Base-by-base conservation (phyloP, 1,140 invertebrate genomes). In the Megalopta genalis region DNA sequence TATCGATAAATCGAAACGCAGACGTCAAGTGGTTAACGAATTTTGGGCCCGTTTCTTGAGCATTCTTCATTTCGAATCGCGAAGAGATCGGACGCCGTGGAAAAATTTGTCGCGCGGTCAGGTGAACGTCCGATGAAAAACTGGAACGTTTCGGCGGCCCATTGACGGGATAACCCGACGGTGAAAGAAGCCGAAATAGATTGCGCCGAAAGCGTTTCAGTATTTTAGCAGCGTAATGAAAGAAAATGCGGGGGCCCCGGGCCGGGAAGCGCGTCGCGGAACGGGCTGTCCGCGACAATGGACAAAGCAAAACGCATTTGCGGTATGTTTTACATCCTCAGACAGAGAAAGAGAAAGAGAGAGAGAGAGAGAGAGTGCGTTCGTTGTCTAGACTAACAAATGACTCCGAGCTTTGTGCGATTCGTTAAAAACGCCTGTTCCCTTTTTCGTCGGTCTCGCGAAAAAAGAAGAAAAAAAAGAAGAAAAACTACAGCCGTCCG, bases 171-270 rank as follows among this genome's bases (percentile, higher is more conserved):
- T 32, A n/a, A 52, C 54, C 27, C 52, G 60, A 62, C 57, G 73
- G 82, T 78, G 42, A 23, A 59, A 59, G 65, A 42, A 52, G 63
- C 69, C 63, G 80, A 88, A 88, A 81, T 87, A 81, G 79, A 87
- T 84, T 80, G 72, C 73, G 69, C 52, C 62, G 77, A 25, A 80
- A 71, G 79, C 80, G 76, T 86, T 86, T 86, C 81, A 81, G 68
- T 46, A 12, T 46, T 46, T 46, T 12, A 12, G 80, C 65, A 23
- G 25, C 65, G 60, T 78, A 82, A 83, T 86, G 80, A 87, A 80
- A 79, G 67, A 80, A 84, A 85, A 84, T 85, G 77, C 77, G 62
- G 63, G 18, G 70, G 71, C 54, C 68, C 14, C 37, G 1, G 39
- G 5, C 49, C 25, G 59, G 59, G 73, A 67, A 74, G 70, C 66